Conservation (phyloP, 2,888 invertebrate genomes). For the Drosophila buzzatii region DNA sequence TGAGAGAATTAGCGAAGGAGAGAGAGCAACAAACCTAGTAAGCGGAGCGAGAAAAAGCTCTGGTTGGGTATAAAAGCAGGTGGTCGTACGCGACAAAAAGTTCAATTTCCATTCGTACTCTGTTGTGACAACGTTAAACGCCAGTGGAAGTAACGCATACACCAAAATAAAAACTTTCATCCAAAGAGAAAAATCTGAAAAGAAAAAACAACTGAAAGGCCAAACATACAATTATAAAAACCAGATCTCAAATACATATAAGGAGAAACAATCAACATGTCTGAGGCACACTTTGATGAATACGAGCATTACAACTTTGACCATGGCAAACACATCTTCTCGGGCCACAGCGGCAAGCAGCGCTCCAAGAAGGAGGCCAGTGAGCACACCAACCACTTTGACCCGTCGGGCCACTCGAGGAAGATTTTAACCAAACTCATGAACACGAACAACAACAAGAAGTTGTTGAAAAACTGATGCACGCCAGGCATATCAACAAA, state of each 20-base stretch:
- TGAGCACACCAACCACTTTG: slow-evolving; percentile 95
- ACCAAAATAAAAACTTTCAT: slow-evolving; percentile 29
- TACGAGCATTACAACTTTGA: slow-evolving; percentile 98
- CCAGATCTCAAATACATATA: slow-evolving; percentile 37
- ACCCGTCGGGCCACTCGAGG: slow-evolving; percentile 93
- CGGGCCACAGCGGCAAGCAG: slow-evolving; percentile 95
- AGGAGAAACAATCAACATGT: slow-evolving; percentile 87
- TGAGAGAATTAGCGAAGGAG: slow-evolving; percentile 11
- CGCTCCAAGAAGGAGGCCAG: slow-evolving; percentile 94
- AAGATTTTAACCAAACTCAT: slow-evolving; percentile 54
- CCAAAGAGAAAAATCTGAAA: slow-evolving; percentile 38
- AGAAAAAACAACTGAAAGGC: slow-evolving; percentile 23
- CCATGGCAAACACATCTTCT: slow-evolving; percentile 94
- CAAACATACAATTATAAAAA: slow-evolving; percentile 21
- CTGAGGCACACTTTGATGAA: slow-evolving; percentile 93
- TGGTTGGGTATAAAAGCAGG: slow-evolving; percentile 43
- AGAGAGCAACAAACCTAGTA: slow-evolving; percentile 14
- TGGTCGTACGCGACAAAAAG: slow-evolving; percentile 15
- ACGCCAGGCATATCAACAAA: slow-evolving; percentile 12
- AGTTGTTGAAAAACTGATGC: slow-evolving; percentile 82
- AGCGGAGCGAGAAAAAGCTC: slow-evolving; percentile 42
- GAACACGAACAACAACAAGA: slow-evolving; percentile 90
- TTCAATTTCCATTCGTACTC: slow-evolving; percentile 45
- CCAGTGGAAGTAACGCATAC: slow-evolving; percentile 18
- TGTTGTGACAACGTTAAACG: slow-evolving; percentile 20